Conservation (phyloP, 2,797 vertebrate genomes). For the Austrolebias charrua region DNA sequence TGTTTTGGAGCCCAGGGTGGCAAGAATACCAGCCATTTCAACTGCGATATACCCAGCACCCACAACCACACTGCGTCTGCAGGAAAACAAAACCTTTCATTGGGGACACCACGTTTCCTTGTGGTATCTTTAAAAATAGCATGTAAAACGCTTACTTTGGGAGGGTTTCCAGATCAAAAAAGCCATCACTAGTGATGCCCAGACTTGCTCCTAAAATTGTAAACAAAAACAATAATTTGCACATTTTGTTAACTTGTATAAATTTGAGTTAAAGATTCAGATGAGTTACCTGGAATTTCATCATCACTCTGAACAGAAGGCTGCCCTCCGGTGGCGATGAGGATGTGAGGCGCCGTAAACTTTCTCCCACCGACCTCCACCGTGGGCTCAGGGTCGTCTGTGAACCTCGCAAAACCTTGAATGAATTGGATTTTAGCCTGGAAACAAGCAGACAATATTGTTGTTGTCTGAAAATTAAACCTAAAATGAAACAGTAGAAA, state of each 20-base stretch:
- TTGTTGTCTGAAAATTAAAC: not conserved
- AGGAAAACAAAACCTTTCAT: conserved; percentile 4
- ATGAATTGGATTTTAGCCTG: conserved; percentile 88
- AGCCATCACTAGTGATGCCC: conserved; percentile 93
- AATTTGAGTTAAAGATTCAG: not conserved
- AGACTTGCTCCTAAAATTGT: conserved; percentile 84
- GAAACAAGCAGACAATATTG: conserved; percentile 7
- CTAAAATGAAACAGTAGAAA: not conserved
- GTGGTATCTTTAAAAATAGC: not conserved
- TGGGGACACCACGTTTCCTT: not conserved
- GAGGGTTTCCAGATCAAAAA: conserved; percentile 91
- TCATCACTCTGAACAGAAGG: conserved; percentile 79
- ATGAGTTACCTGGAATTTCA: conserved; percentile 83
- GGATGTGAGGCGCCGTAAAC: conserved; percentile 90
- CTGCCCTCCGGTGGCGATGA: conserved; percentile 90
- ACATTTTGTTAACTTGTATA: not conserved
- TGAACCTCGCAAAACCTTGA: conserved; percentile 86
- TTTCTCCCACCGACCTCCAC: conserved; percentile 89
- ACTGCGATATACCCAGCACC: conserved; percentile 97
- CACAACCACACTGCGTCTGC: conserved; percentile 86
- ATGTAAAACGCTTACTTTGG: conserved; percentile 81
- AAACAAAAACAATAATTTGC: conserved; percentile 4
- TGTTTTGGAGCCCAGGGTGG: conserved; percentile 88
- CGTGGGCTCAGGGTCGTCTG: conserved; percentile 81
- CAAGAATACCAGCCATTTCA: conserved; percentile 92